Conservation (phyloP, 2,888 invertebrate genomes). For the Pseudolycoriella hygida region DNA sequence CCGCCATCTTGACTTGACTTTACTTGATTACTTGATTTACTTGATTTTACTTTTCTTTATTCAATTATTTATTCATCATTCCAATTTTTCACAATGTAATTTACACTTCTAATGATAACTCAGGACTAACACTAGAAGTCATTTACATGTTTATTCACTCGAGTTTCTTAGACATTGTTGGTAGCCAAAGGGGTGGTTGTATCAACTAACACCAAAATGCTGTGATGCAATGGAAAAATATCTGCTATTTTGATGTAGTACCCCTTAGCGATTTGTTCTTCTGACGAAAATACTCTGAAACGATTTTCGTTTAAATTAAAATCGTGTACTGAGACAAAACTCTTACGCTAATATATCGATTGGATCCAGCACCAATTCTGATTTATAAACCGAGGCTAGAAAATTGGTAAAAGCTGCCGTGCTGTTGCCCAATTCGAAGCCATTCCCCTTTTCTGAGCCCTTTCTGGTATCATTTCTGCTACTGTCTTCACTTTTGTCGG, state of each 20-base stretch:
- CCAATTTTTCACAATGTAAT: too few relatives aligned
- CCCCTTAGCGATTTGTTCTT: conserved; percentile 32
- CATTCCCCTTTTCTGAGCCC: background rate
- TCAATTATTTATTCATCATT: too few relatives aligned
- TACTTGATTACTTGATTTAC: too few relatives aligned
- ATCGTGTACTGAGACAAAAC: conserved; percentile 5
- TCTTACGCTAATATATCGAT: conserved; percentile 35
- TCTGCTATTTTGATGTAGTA: conserved; percentile 36
- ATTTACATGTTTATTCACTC: too few relatives aligned
- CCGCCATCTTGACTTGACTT: too few relatives aligned
- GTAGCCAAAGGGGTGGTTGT: conserved; percentile 38
- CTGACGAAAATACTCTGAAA: conserved; percentile 35
- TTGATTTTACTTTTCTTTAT: too few relatives aligned
- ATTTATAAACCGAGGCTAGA: conserved; percentile 27
- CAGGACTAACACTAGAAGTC: too few relatives aligned
- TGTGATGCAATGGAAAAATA: conserved; percentile 36
- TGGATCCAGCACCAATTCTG: conserved; percentile 30
- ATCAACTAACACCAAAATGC: conserved; percentile 39
- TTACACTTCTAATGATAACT: too few relatives aligned
- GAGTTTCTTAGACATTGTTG: too few relatives aligned
- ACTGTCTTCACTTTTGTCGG: too few relatives aligned
- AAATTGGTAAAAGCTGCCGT: conserved; percentile 29
- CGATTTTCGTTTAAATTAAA: conserved; percentile 2
- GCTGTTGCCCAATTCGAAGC: conserved; percentile 19
- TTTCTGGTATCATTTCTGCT: too few relatives aligned